phyloP scores from a whole-genome alignment of 2,888 invertebrate genomes.

The Hemicrepidius hirtus region DNA sequence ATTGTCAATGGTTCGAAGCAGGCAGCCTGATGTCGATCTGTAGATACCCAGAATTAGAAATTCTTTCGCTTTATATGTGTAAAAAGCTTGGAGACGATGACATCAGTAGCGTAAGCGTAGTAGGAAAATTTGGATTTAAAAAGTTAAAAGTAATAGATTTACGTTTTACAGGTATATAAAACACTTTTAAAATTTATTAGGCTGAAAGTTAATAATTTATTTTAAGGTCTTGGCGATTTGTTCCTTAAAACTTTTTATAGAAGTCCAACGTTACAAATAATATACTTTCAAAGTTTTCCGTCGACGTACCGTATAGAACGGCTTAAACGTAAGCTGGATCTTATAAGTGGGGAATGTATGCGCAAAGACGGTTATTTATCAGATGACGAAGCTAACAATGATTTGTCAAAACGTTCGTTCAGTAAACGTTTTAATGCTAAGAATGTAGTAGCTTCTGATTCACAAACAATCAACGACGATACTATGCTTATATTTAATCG shows the following conservation, averaged over 20 bases:
- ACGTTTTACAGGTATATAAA: slow-evolving; percentile 66
- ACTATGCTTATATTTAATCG: slow-evolving; percentile 50
- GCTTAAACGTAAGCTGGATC: slow-evolving; percentile 47
- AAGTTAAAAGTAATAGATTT: slow-evolving; percentile 71
- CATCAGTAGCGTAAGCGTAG: slow-evolving; percentile 83
- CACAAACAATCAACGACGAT: slow-evolving; percentile 50
- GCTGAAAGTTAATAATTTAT: background rate
- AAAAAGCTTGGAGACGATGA: slow-evolving; percentile 77
- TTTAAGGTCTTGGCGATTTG: slow-evolving; percentile 65
- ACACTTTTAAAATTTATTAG: background rate
- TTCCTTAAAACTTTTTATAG: slow-evolving; percentile 62
- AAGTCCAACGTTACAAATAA: slow-evolving; percentile 59
- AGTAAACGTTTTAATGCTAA: slow-evolving; percentile 39
- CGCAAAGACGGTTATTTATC: slow-evolving; percentile 49
- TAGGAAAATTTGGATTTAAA: slow-evolving; percentile 82
- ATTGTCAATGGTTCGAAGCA: slow-evolving; percentile 84
- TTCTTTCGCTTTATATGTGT: slow-evolving; percentile 80
- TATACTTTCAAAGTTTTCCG: slow-evolving; percentile 66
- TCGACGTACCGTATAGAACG: slow-evolving; percentile 54
- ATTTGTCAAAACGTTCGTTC: slow-evolving; percentile 37
- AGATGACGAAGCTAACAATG: slow-evolving; percentile 54
- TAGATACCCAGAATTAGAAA: slow-evolving; percentile 78
- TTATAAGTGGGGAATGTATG: slow-evolving; percentile 38
- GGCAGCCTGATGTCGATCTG: slow-evolving; percentile 83
- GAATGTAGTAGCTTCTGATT: slow-evolving; percentile 1